Base-by-base conservation (phyloP, 1,140 invertebrate genomes). In the Octopus bimaculoides region DNA sequence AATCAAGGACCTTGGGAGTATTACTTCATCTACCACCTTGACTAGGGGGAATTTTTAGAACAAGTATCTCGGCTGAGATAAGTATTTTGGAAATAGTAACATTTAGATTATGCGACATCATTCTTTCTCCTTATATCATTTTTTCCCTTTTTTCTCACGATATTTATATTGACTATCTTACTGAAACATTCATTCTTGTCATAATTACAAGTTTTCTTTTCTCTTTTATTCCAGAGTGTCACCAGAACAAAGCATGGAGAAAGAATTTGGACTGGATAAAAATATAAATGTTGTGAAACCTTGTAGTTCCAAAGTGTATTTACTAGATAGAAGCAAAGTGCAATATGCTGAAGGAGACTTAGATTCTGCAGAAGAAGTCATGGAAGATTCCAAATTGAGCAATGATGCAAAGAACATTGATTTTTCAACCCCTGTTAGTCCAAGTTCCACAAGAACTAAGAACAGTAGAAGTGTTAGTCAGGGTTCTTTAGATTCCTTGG, bases 361-460 rank as follows among this genome's bases (percentile, higher is more conserved):
- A 17, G 74, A 75, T 53, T 75, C 74, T 6, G 74, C 74, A 6
- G 74, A 75, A 53, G 74, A 75, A 53, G 74, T 41, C 41, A 75
- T 53, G 74, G 74, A 75, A 52, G 74, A 75, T 14, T 75, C 41
- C 20, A 14, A 52, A 52, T 12, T 75, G 17, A 75, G 41, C 41
- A 41, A 17, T 52, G 7, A 52, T 12, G 14, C 5, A 6, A 14
- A 14, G 6, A 75, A 52, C 17, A 20, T 20, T 9, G 74, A n/a
- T 14, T 52, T 5, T 8, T 6, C 8, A 75, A n/a, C 17, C 17
- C 17, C 41, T 41, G 20, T 52, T 5, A 53, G 41, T 52, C 74
- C 74, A 52, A n/a, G 14, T 53, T 52, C 74, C 26, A 53, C 26
- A 6, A 52, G 41, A 52, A 53, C n/a, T 75, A 52, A 14, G 26